phyloP scores from a whole-genome alignment of 2,797 vertebrate genomes.

The Phrynocephalus vlangalii region DNA sequence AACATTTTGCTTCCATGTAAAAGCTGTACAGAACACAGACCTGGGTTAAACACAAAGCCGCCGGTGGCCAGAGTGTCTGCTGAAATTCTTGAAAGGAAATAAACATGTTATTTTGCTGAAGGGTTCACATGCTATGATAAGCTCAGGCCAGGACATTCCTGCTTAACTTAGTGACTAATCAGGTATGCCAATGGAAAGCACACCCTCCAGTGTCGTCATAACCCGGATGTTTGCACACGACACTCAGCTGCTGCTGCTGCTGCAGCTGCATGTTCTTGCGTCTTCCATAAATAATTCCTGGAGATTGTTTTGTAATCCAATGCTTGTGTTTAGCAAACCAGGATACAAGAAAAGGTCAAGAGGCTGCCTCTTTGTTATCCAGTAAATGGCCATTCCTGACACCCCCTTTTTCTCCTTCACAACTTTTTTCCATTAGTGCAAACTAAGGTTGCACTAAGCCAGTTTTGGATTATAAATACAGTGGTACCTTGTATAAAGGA shows the following conservation, averaged over 20 bases:
- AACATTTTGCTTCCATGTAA: conserved; percentile 22
- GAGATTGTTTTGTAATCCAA: conserved; percentile 70
- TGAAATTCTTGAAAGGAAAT: conserved; percentile 59
- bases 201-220: conserved; percentile 74
- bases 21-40: not conserved
- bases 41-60: conserved; percentile 1
- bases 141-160: conserved; percentile 72
- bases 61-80: conserved; percentile 47
- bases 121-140: conserved; percentile 67
- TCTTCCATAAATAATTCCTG: conserved; percentile 71
- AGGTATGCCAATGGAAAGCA: conserved; percentile 68
- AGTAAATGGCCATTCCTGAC: not conserved
- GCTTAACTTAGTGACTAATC: conserved; percentile 76
- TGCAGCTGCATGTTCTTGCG: conserved; percentile 51
- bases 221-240: conserved; percentile 54
- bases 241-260: conserved; percentile 60
- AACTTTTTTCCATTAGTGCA: not conserved
- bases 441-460: not conserved
- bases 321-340: conserved; percentile 52
- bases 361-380: not conserved
- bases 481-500: too few species aligned
- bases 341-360: conserved; percentile 73
- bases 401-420: not conserved
- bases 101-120: conserved; percentile 72
- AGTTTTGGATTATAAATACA: not conserved